phyloP scores from a whole-genome alignment of 2,113 vertebrate species.

The Cinclus cinclus region DNA sequence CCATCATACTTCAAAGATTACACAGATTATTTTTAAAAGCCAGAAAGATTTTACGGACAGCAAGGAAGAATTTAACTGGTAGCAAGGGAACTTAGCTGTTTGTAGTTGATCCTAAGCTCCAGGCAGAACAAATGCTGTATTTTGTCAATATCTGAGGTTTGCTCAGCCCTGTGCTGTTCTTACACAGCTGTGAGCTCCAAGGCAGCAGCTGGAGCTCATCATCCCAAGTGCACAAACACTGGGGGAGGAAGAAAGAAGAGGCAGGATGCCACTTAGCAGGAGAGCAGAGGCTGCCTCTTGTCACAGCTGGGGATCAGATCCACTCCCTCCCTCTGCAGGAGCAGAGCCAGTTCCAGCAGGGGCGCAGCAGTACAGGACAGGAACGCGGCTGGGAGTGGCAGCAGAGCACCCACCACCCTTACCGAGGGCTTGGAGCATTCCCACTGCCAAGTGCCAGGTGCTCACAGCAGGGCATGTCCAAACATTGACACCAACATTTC shows the following conservation, averaged over 20 bases:
- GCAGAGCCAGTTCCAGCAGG: neutral
- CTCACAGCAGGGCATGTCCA: neutral
- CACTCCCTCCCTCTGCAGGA: neutral
- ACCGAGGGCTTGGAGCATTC: neutral
- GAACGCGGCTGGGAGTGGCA: neutral
- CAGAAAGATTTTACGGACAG: neutral
- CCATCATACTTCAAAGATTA: neutral
- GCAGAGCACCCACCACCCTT: neutral
- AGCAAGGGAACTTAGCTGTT: neutral
- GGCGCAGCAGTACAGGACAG: neutral
- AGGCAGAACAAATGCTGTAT: neutral
- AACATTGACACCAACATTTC: accelerated
- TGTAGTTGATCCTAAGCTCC: neutral
- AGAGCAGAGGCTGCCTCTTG: neutral
- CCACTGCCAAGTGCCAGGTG: neutral
- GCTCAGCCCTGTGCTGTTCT: accelerated
- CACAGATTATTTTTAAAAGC: neutral
- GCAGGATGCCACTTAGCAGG: neutral
- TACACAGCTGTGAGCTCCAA: neutral
- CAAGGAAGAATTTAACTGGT: neutral
- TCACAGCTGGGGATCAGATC: neutral
- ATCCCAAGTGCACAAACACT: neutral
- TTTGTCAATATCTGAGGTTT: neutral
- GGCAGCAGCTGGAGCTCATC: neutral
- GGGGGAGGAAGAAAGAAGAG: neutral